Percentiles rank a stretch among this genome's conserved stretches.
phyloP scores from a whole-genome alignment of 2,888 invertebrate genomes.

The Andrena praecox region DNA sequence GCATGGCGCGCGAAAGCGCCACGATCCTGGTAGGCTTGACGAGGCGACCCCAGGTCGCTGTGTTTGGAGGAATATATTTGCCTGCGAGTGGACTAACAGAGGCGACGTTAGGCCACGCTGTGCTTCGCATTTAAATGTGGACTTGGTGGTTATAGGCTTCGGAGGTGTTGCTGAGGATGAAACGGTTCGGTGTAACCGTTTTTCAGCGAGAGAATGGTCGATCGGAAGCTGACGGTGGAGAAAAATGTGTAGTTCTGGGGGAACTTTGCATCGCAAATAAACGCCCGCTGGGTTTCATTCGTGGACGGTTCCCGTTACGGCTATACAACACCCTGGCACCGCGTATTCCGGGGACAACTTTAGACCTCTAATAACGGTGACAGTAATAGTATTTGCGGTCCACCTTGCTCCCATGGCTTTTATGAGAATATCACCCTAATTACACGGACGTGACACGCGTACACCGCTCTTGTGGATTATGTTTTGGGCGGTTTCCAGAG shows the following conservation, averaged over 20 bases:
- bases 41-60: background rate
- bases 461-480: constrained; percentile 60
- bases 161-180: background rate
- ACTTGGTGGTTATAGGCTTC: background rate
- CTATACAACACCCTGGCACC: constrained; percentile 35
- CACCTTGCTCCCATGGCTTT: constrained; percentile 66
- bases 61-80: constrained; percentile 29
- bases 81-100: background rate
- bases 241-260: background rate
- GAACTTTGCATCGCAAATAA: constrained; percentile 2
- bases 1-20: constrained; percentile 26
- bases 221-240: background rate
- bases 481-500: constrained; percentile 57
- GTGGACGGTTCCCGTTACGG: constrained; percentile 27
- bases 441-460: constrained; percentile 54
- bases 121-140: background rate
- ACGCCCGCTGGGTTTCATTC: constrained; percentile 16
- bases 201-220: background rate
- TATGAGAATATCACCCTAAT: constrained; percentile 73
- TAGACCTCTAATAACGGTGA: constrained; percentile 51
- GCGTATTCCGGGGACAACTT: constrained; percentile 44
- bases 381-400: constrained; percentile 70
- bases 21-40: background rate
- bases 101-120: background rate
- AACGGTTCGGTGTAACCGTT: background rate